Evolutionary conservation across 2,797 vertebrate genomes (phyloP).

Genomic region (Thamnophis elegans): DNA sequence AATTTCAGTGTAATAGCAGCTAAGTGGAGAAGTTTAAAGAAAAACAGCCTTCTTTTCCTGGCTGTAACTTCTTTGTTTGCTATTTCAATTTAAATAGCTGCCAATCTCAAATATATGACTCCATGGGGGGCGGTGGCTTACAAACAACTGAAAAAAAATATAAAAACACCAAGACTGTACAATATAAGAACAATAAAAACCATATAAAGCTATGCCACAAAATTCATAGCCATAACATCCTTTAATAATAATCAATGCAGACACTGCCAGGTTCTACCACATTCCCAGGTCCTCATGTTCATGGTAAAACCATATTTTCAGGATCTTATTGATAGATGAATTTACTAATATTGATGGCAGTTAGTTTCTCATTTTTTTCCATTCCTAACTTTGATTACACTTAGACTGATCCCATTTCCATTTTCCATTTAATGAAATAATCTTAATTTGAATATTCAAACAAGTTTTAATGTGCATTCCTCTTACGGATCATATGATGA

Average conservation of each 20-base stretch:
- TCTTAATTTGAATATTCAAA: background rate
- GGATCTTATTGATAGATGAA: background rate
- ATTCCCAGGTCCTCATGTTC: background rate
- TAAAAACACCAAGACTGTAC: background rate
- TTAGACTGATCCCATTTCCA: background rate
- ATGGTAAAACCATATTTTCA: background rate
- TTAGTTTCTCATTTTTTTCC: background rate
- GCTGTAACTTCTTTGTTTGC: background rate
- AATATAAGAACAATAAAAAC: background rate
- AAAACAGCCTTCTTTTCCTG: background rate
- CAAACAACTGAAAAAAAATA: background rate
- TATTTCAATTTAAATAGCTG: background rate
- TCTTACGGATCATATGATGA: background rate
- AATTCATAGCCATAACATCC: background rate
- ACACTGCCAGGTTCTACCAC: background rate
- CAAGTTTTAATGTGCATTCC: background rate
- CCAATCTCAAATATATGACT: background rate
- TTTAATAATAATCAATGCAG: background rate
- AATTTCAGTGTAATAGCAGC: background rate
- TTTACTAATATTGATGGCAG: background rate
- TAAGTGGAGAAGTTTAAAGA: background rate
- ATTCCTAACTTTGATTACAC: background rate
- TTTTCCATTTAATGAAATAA: background rate
- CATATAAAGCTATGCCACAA: background rate
- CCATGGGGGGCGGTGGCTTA: background rate